Conservation (phyloP, 2,797 vertebrate species). For the Acanthis flammea region DNA sequence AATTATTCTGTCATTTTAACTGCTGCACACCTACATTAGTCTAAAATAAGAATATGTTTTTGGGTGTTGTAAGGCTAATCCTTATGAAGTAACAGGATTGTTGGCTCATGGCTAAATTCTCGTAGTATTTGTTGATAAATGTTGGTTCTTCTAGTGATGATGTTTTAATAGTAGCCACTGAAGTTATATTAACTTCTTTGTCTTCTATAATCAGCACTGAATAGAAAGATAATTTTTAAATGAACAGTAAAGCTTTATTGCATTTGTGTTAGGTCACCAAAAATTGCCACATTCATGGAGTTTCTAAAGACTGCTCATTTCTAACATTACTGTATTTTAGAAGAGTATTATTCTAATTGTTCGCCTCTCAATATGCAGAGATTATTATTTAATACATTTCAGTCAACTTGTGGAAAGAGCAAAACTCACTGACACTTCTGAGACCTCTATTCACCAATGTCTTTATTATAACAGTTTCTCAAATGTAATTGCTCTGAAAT, state of each 20-base stretch:
- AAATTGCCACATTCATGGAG: not conserved
- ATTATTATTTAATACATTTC: slow-evolving; percentile 37
- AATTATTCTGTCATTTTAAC: not conserved
- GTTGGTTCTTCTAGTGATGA: not conserved
- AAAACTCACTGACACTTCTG: slow-evolving; percentile 6
- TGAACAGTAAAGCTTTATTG: not conserved
- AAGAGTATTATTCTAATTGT: not conserved
- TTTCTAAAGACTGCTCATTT: slow-evolving; percentile 1
- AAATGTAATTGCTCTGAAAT: slow-evolving; percentile 39
- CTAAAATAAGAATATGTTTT: not conserved
- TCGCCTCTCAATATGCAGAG: not conserved
- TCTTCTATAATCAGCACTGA: not conserved
- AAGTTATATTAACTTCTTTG: not conserved
- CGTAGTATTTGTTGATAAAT: not conserved
- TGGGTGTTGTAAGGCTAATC: not conserved
- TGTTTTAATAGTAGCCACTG: not conserved
- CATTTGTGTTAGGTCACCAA: not conserved
- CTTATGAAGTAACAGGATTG: not conserved
- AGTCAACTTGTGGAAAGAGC: not conserved
- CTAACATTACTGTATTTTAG: not conserved
- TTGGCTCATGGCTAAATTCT: not conserved
- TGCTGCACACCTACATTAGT: not conserved
- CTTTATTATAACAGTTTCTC: slow-evolving; percentile 44
- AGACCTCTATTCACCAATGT: slow-evolving; percentile 17
- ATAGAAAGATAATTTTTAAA: not conserved